Percentiles rank a stretch among this genome's conserved stretches.
phyloP scores from a whole-genome alignment of 2,113 vertebrate species.

The Pholis gunnellus region DNA sequence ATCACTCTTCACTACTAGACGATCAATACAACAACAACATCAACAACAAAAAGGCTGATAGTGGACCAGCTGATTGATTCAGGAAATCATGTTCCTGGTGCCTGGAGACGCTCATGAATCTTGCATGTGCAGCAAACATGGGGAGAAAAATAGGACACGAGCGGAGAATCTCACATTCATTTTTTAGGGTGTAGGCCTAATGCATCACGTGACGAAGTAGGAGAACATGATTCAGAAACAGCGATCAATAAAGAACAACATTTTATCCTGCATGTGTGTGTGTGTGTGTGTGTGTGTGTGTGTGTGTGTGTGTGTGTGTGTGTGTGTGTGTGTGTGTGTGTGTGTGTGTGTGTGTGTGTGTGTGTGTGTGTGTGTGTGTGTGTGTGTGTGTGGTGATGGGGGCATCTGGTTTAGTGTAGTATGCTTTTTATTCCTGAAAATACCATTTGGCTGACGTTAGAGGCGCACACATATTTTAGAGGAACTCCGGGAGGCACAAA shows the following conservation, averaged over 20 bases:
- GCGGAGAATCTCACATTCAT: conserved; percentile 29
- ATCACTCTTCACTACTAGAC: conserved; percentile 14
- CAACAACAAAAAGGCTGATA: conserved; percentile 17
- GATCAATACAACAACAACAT: conserved; percentile 42
- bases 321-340: too few species aligned
- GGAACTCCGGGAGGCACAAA: conserved; percentile 43
- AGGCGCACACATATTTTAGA: conserved; percentile 34
- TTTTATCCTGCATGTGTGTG: neutral
- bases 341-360: neutral
- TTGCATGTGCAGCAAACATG: conserved; percentile 51
- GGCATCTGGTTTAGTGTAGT: conserved; percentile 24
- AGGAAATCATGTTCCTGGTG: conserved; percentile 48
- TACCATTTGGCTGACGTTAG: conserved; percentile 41
- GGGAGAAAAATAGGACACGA: conserved; percentile 26
- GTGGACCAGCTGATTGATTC: conserved; percentile 55
- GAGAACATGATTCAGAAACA: neutral
- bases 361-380: conserved; percentile 12
- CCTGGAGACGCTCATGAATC: conserved; percentile 64
- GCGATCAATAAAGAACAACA: conserved; percentile 46
- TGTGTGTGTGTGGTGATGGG: conserved; percentile 29
- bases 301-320: conserved; percentile 11
- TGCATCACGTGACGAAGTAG: conserved; percentile 3
- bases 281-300: neutral
- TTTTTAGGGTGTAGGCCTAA: neutral
- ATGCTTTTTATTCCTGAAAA: conserved; percentile 46